Evolutionary conservation across 2,888 invertebrate genomes (phyloP).

Genomic region (Tyria jacobaeae): DNA sequence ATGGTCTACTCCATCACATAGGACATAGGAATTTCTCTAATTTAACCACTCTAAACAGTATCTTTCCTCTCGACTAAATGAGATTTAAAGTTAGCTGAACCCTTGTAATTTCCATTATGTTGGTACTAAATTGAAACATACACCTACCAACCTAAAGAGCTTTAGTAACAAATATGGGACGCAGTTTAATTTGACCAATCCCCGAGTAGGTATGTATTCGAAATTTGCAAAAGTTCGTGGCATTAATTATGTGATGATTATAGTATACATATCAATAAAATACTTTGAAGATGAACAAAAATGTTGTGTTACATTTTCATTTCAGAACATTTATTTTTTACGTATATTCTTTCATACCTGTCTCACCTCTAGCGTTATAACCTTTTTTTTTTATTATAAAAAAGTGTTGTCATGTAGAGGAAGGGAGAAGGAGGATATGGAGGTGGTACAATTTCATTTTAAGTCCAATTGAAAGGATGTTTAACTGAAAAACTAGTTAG

Average conservation of each 20-base stretch:
- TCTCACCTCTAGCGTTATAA: no score
- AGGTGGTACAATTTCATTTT: no score
- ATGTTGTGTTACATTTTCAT: background rate
- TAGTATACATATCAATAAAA: conserved; percentile 19
- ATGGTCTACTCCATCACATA: conserved; percentile 39
- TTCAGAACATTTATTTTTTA: no score
- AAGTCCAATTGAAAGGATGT: no score
- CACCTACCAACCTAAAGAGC: conserved; percentile 34
- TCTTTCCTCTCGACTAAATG: conserved; percentile 46
- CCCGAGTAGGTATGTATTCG: conserved; percentile 25
- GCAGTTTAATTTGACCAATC: conserved; percentile 46
- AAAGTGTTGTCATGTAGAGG: no score
- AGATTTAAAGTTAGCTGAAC: conserved; percentile 55
- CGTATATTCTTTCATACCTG: no score
- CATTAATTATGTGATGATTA: conserved; percentile 40
- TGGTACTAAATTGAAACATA: conserved; percentile 42
- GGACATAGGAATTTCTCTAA: conserved; percentile 27
- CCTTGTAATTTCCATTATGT: conserved; percentile 47
- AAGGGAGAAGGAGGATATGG: no score
- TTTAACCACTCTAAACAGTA: conserved; percentile 37
- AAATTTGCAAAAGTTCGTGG: conserved; percentile 42
- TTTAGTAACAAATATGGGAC: conserved; percentile 24
- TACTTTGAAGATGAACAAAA: background rate
- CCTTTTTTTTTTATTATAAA: no score
- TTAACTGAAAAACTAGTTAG: no score